phyloP scores from a whole-genome alignment of 1,140 invertebrate species.

The Procambarus virginalis region DNA sequence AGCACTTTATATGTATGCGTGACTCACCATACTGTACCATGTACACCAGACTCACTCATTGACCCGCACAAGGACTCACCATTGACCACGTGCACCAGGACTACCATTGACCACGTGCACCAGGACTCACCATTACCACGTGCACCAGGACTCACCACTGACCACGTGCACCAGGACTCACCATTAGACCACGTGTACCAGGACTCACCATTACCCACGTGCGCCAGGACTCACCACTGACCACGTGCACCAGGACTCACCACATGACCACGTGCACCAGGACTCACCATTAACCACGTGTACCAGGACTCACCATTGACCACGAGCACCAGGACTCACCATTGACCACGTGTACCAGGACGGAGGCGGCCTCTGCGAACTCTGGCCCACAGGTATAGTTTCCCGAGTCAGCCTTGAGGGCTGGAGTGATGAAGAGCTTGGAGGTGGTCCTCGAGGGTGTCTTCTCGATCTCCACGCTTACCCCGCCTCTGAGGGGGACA shows the following conservation, averaged over 20 bases:
- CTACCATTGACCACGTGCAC: no score
- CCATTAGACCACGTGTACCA: no score
- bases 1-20: no score
- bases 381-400: conserved; percentile 72
- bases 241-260: background rate
- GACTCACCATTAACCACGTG: background rate
- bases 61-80: no score
- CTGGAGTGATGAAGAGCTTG: conserved; percentile 90
- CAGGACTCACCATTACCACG: no score
- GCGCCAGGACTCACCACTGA: background rate
- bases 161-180: no score
- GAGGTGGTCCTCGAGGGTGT: conserved; percentile 87
- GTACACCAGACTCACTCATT: background rate
- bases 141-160: no score
- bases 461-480: conserved; percentile 92
- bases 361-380: conserved; percentile 39
- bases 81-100: no score
- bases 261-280: background rate
- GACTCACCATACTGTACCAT: no score
- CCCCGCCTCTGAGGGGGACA: conserved; percentile 77
- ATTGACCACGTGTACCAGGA: conserved; percentile 17
- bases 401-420: conserved; percentile 87
- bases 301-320: no score
- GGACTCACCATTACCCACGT: background rate
- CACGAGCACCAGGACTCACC: conserved; percentile 7